These are phyloP conservation scores for Drosophila melanogaster DNA, from an alignment of 1,140 invertebrate species.

Conservation along the genomic window DNA sequence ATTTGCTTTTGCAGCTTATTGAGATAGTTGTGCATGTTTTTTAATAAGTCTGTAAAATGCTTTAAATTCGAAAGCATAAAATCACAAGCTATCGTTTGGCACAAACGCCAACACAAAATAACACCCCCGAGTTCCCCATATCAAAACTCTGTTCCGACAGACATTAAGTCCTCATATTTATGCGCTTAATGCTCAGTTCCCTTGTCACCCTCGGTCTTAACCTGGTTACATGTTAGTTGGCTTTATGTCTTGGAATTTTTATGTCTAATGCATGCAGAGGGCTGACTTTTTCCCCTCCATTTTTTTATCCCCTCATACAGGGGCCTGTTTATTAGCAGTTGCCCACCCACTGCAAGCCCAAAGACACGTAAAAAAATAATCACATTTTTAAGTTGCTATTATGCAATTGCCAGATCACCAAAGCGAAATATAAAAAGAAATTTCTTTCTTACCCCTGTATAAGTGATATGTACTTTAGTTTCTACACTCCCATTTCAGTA, in stretches of 20 bases:
- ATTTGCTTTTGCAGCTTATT: constrained; percentile 17
- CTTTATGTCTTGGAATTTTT: constrained; percentile 67
- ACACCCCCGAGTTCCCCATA: constrained; percentile 1
- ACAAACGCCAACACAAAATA: constrained; percentile 18
- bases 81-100: constrained; percentile 16
- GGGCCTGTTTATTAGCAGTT: constrained; percentile 70
- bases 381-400: not conserved
- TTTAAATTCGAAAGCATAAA: constrained; percentile 27
- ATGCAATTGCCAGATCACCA: too few relatives aligned
- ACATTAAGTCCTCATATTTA: constrained; percentile 61
- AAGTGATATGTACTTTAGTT: too few relatives aligned
- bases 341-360: constrained; percentile 33
- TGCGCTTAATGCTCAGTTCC: constrained; percentile 50
- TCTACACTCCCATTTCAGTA: not conserved
- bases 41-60: constrained; percentile 20
- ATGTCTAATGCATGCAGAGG: constrained; percentile 61
- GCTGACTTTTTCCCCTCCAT: constrained; percentile 18
- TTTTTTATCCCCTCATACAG: constrained; percentile 1
- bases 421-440: too few relatives aligned
- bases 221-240: constrained; percentile 62
- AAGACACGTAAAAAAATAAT: constrained; percentile 5
- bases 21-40: constrained; percentile 26
- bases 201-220: constrained; percentile 31
- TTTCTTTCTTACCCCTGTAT: too few relatives aligned
- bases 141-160: constrained; percentile 4